Conservation (phyloP, 2,888 invertebrate genomes). For the Campoletis raptor region DNA sequence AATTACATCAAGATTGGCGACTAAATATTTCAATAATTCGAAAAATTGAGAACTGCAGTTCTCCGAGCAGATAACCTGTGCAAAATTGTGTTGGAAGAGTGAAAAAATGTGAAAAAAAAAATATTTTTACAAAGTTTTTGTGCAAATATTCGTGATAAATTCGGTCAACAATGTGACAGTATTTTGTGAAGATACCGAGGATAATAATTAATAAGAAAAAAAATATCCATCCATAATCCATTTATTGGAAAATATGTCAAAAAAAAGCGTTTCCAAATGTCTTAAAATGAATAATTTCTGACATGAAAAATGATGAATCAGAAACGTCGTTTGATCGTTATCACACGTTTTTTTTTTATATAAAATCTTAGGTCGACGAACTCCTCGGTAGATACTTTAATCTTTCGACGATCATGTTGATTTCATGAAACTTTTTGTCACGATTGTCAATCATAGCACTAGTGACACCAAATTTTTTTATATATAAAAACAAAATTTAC, state of each 20-base stretch:
- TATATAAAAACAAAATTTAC: background rate
- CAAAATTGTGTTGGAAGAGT: background rate
- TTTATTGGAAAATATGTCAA: background rate
- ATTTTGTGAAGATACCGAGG: background rate
- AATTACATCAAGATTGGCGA: background rate
- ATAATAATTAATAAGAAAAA: background rate
- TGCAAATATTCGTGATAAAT: too few relatives aligned
- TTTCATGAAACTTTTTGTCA: background rate
- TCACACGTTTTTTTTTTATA: background rate
- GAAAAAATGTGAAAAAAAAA: background rate
- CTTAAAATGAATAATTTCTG: background rate
- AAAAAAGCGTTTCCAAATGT: background rate
- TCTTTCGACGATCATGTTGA: background rate
- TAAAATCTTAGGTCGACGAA: background rate
- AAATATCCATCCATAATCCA: background rate
- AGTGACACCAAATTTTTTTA: constrained; percentile 4
- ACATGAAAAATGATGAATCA: background rate
- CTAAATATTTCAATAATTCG: background rate
- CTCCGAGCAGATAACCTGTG: background rate
- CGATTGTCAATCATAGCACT: background rate
- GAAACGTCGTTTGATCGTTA: background rate
- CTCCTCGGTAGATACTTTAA: background rate
- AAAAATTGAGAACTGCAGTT: background rate
- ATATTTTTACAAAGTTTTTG: background rate
- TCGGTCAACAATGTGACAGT: too few relatives aligned